These are phyloP conservation scores for Pipistrellus nathusii DNA, from an alignment of 2,797 vertebrate species.

Conservation along the genomic window DNA sequence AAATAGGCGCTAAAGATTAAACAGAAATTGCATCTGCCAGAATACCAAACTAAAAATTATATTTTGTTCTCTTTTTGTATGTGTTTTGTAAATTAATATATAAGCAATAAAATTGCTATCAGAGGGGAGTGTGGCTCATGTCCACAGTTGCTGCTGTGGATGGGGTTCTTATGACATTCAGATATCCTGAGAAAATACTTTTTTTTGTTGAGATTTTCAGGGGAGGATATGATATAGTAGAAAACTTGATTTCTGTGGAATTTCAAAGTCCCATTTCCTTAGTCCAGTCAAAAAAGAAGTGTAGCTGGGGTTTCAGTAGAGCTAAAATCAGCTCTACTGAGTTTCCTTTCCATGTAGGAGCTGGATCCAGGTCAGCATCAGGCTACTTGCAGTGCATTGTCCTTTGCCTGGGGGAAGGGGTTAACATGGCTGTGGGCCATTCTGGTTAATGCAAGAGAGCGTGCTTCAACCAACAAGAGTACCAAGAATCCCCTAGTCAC, in stretches of 20 bases:
- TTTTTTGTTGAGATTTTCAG: neutral
- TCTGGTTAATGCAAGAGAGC: neutral
- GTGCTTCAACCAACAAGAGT: neutral
- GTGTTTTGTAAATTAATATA: neutral
- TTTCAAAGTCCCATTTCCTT: neutral
- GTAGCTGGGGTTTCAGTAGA: neutral
- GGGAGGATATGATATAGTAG: neutral
- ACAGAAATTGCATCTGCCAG: neutral
- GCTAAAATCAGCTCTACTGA: neutral
- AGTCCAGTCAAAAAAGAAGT: neutral
- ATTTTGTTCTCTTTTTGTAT: neutral
- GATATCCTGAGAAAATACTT: neutral
- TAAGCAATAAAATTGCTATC: neutral
- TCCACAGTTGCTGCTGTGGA: neutral
- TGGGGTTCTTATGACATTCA: neutral
- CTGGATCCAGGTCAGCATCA: too few species aligned
- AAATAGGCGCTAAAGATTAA: neutral
- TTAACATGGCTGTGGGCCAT: neutral
- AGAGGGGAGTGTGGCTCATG: neutral
- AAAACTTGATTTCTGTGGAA: neutral
- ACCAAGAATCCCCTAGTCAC: neutral
- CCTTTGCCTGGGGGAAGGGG: fast-evolving
- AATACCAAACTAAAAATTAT: neutral
- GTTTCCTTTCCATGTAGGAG: too few species aligned
- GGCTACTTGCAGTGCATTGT: neutral